phyloP scores from a whole-genome alignment of 2,113 vertebrate genomes.

The Boleophthalmus pectinirostris region DNA sequence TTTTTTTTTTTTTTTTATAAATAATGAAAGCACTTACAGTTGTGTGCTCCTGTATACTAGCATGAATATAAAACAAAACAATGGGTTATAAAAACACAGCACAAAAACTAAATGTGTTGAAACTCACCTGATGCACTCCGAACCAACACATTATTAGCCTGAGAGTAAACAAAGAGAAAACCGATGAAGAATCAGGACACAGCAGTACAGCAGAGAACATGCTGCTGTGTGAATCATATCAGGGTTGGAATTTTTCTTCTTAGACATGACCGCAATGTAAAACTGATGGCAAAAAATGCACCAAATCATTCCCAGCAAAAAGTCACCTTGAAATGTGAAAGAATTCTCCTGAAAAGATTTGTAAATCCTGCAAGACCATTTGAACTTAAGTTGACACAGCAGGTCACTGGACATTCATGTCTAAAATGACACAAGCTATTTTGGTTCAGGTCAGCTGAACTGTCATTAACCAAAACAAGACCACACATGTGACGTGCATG shows the following conservation, averaged over 20 bases:
- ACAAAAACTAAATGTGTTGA: neutral
- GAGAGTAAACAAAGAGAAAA: constrained; percentile 15
- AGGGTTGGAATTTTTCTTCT: neutral
- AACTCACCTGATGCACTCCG: constrained; percentile 84
- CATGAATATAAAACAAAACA: neutral
- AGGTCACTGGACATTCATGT: constrained; percentile 1
- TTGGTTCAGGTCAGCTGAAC: constrained; percentile 11
- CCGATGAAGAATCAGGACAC: neutral
- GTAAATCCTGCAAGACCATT: too few species aligned
- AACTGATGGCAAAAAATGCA: neutral
- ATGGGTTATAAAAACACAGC: neutral
- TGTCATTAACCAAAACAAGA: neutral
- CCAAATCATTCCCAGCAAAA: neutral
- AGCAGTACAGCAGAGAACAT: neutral
- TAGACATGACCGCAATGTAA: neutral
- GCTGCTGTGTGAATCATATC: neutral
- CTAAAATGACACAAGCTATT: constrained; percentile 24
- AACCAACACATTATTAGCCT: constrained; percentile 83
- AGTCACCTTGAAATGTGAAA: neutral
- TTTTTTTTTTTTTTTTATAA: neutral
- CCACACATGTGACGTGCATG: neutral
- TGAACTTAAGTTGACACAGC: neutral
- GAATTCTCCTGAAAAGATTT: neutral
- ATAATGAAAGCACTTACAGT: constrained; percentile 44
- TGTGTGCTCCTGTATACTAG: constrained; percentile 38